A percentile compares a stretch with the other conserved stretches of the same genome.
Evolutionary conservation across 2,113 vertebrate species (phyloP).

Genomic region (Crotalus tigris): DNA sequence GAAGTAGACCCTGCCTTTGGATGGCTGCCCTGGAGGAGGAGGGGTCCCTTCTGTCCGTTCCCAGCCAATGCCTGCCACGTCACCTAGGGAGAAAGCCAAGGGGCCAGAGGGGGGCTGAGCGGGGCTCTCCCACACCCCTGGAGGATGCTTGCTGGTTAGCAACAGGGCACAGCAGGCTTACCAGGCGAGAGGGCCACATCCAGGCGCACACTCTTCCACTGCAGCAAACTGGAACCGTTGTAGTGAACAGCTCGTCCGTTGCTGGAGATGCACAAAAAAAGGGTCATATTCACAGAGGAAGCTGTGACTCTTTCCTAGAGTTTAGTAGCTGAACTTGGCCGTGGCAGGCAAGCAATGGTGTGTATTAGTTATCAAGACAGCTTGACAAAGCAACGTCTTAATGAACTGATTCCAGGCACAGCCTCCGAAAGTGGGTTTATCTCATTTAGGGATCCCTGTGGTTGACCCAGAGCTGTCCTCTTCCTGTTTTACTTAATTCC

Average conservation of each 20-base stretch:
- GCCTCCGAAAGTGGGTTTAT: background rate
- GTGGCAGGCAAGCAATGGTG: background rate
- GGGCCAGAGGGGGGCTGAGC: background rate
- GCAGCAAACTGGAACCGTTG: constrained; percentile 95
- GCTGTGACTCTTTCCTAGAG: background rate
- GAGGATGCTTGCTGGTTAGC: background rate
- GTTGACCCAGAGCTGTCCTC: background rate
- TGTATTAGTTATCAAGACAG: background rate
- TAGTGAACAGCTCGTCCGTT: constrained; percentile 97
- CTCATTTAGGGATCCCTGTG: too few relatives aligned
- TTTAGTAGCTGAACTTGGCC: background rate
- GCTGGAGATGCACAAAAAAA: constrained; percentile 65
- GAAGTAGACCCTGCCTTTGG: constrained; percentile 97
- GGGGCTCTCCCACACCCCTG: background rate
- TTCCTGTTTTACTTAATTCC: too few relatives aligned
- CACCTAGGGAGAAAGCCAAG: constrained; percentile 68
- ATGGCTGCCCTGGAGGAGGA: constrained; percentile 90
- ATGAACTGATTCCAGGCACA: background rate
- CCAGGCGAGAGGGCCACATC: constrained; percentile 94
- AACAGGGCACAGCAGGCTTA: constrained; percentile 59
- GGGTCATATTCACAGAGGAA: background rate
- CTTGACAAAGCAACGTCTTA: background rate
- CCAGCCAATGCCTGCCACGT: constrained; percentile 96
- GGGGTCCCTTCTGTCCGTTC: constrained; percentile 94
- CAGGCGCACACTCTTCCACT: constrained; percentile 97